Evolutionary conservation across 2,797 vertebrate species (phyloP).

Genomic region (Fringilla coelebs): DNA sequence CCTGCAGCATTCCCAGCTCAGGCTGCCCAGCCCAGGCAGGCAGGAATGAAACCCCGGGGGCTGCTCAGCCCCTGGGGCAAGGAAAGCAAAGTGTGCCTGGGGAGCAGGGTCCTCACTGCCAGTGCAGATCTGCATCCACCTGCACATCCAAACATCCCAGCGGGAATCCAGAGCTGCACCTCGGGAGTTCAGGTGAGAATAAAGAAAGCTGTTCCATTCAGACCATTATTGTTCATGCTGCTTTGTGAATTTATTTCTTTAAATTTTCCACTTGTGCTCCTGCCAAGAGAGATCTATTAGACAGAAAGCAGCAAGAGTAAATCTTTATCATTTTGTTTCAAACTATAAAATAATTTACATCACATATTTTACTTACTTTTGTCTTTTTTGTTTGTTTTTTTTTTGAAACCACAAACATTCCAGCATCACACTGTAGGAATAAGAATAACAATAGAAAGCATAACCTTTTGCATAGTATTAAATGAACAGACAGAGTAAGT

Average conservation of each 20-base stretch:
- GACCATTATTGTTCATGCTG: constrained; percentile 89
- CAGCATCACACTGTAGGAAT: constrained; percentile 88
- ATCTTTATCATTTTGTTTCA: constrained; percentile 81
- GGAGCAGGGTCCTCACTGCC: not conserved
- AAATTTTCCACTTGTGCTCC: constrained; percentile 83
- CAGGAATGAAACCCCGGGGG: not conserved
- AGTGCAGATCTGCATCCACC: not conserved
- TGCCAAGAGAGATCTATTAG: constrained; percentile 83
- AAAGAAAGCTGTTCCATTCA: constrained; percentile 71
- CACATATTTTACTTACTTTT: constrained; percentile 85
- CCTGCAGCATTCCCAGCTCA: not conserved
- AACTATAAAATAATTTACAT: constrained; percentile 90
- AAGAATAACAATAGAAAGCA: constrained; percentile 94
- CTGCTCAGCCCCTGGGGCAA: not conserved
- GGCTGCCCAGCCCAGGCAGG: not conserved
- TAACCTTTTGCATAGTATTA: constrained; percentile 99
- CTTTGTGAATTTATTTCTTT: constrained; percentile 87
- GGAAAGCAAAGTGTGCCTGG: not conserved
- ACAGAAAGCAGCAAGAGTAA: constrained; percentile 90
- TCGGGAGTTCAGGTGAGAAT: constrained; percentile 48
- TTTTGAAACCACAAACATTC: constrained; percentile 90
- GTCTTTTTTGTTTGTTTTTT: constrained; percentile 64
- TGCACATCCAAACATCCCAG: not conserved
- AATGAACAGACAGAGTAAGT: constrained; percentile 99
- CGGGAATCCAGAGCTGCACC: not conserved